Conservation (phyloP, 2,113 vertebrate species). For the Podarcis cretensis region DNA sequence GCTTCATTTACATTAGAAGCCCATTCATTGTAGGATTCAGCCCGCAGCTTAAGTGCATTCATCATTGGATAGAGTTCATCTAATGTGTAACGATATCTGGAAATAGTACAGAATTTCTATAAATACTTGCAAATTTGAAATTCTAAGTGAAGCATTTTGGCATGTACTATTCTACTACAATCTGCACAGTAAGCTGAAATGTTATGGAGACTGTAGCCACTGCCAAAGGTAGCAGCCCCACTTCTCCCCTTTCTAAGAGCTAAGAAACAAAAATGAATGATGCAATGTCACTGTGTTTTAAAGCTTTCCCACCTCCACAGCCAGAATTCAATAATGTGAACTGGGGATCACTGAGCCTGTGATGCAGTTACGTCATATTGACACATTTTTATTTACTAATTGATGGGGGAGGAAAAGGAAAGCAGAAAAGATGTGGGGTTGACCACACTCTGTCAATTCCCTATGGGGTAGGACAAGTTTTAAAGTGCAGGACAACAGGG, state of each 20-base stretch:
- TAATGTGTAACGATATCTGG: conserved; percentile 90
- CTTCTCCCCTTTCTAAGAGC: neutral
- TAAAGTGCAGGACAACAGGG: too few species aligned
- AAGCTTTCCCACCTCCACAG: neutral
- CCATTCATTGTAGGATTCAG: conserved; percentile 92
- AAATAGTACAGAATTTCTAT: conserved; percentile 8
- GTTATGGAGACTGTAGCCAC: neutral
- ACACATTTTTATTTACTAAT: neutral
- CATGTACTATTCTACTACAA: neutral
- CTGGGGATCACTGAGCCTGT: neutral
- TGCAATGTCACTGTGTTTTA: neutral
- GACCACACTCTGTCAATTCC: too few species aligned
- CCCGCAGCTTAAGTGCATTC: conserved; percentile 85
- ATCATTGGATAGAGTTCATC: conserved; percentile 95
- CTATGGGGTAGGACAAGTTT: too few species aligned
- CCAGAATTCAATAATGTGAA: neutral
- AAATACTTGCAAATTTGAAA: neutral
- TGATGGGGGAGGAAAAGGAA: neutral
- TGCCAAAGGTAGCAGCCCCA: neutral
- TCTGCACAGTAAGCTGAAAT: neutral
- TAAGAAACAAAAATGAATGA: neutral
- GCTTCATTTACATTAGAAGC: conserved; percentile 84
- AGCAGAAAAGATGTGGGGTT: neutral
- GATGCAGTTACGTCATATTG: neutral
- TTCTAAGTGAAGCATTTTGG: neutral